These are phyloP conservation scores for Unio pictorum DNA, from an alignment of 2,888 invertebrate genomes.

Conservation along the genomic window DNA sequence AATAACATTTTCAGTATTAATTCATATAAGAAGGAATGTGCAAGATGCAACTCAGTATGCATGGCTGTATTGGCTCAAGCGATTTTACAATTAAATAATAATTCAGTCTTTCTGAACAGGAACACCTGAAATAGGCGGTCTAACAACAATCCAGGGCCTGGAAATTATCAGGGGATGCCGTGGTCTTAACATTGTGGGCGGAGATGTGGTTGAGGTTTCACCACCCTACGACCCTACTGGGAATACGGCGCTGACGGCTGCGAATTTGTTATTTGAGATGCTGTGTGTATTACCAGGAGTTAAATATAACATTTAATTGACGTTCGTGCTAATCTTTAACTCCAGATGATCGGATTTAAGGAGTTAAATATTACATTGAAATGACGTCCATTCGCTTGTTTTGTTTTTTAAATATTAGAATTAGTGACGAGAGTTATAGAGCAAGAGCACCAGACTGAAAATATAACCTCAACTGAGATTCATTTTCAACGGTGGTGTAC, in stretches of 20 bases:
- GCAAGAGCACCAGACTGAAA: too few relatives aligned
- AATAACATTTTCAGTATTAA: too few relatives aligned
- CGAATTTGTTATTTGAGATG: slow-evolving; percentile 71
- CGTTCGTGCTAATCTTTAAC: slow-evolving; percentile 56
- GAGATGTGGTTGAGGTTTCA: slow-evolving; percentile 70
- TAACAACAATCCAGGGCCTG: slow-evolving; percentile 69
- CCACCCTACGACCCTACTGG: slow-evolving; percentile 70
- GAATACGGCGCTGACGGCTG: slow-evolving; percentile 68
- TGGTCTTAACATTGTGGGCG: slow-evolving; percentile 68
- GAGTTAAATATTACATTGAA: slow-evolving; percentile 40
- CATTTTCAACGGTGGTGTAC: too few relatives aligned
- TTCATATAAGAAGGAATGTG: too few relatives aligned
- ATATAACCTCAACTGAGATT: too few relatives aligned
- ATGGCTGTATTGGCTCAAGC: too few relatives aligned
- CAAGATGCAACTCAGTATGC: too few relatives aligned
- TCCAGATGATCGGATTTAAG: too few relatives aligned
- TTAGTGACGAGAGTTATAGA: too few relatives aligned
- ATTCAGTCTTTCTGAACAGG: slow-evolving; percentile 41
- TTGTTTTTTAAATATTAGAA: too few relatives aligned
- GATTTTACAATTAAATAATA: background rate
- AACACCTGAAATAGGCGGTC: slow-evolving; percentile 70
- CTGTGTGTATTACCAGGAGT: slow-evolving; percentile 68
- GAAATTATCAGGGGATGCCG: slow-evolving; percentile 69
- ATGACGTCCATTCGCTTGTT: background rate
- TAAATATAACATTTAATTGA: slow-evolving; percentile 35